phyloP scores from a whole-genome alignment of 35 echinoderm and acorn worm genomes.

The Acanthaster planci region DNA sequence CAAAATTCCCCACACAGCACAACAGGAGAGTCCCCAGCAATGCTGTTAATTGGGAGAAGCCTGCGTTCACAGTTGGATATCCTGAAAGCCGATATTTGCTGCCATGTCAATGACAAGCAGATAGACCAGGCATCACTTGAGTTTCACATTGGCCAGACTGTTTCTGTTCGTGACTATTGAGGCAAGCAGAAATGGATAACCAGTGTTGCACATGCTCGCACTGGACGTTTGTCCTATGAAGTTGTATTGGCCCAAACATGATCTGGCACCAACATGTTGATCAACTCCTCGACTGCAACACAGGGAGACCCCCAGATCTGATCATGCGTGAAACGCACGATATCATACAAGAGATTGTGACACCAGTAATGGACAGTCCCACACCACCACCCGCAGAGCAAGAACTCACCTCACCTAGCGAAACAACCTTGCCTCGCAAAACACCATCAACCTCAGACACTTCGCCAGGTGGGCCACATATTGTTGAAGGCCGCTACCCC shows the following conservation, averaged over 20 bases:
- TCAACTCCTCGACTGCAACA: slow-evolving; percentile 29
- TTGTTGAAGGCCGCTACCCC: background rate
- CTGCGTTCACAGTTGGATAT: slow-evolving; percentile 27
- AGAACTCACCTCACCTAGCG: background rate
- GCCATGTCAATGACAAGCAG: slow-evolving; percentile 15
- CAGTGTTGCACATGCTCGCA: slow-evolving; percentile 2
- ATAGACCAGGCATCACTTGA: background rate
- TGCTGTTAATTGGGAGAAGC: slow-evolving; percentile 3
- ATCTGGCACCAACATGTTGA: slow-evolving; percentile 41
- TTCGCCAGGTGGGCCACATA: background rate
- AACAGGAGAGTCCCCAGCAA: slow-evolving; percentile 13
- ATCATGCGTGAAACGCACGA: background rate
- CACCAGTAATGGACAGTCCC: background rate
- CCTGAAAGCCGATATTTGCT: background rate
- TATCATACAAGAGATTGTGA: background rate
- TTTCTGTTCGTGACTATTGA: slow-evolving; percentile 34
- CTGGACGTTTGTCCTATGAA: slow-evolving; percentile 40
- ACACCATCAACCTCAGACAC: no score
- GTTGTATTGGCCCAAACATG: slow-evolving; percentile 26
- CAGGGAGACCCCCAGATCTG: background rate
- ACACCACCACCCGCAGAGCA: background rate
- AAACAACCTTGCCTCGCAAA: background rate
- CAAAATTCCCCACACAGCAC: slow-evolving; percentile 16
- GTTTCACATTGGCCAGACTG: slow-evolving; percentile 1
- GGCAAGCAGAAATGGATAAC: slow-evolving; percentile 29